phyloP scores from a whole-genome alignment of 2,797 vertebrate species.

The Poecilia velifera region DNA sequence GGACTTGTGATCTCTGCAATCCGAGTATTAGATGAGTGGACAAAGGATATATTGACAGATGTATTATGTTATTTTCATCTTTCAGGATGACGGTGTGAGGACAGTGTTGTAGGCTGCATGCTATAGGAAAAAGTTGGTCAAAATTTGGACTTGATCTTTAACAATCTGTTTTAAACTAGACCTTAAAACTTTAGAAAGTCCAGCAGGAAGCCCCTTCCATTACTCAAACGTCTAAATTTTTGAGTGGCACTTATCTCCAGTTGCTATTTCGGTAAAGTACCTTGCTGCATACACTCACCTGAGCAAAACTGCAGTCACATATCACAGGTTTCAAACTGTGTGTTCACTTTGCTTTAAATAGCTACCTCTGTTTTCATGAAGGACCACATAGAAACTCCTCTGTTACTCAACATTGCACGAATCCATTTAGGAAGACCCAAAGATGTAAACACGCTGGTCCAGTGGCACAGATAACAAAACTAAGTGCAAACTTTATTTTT shows the following conservation, averaged over 20 bases:
- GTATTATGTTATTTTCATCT: not conserved
- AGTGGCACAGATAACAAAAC: conserved; percentile 9
- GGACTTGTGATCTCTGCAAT: not conserved
- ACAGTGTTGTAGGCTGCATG: not conserved
- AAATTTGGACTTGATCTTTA: not conserved
- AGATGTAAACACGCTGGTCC: conserved; percentile 23
- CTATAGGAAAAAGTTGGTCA: not conserved
- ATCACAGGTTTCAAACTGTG: conserved; percentile 29
- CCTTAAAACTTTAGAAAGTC: not conserved
- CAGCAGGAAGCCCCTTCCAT: conserved; percentile 12
- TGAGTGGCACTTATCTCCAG: conserved; percentile 20
- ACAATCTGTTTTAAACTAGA: not conserved
- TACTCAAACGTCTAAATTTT: not conserved
- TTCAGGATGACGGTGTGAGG: not conserved
- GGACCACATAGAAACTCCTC: conserved; percentile 23
- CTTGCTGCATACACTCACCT: conserved; percentile 42
- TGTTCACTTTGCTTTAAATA: conserved; percentile 37
- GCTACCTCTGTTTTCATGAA: not conserved
- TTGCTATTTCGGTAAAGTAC: not conserved
- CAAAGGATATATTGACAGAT: not conserved
- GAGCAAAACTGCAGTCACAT: conserved; percentile 8
- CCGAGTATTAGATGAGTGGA: not conserved
- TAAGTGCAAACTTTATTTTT: conserved; percentile 12
- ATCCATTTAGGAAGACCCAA: conserved; percentile 8
- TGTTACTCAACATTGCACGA: not conserved